These are phyloP conservation scores for Rapana venosa DNA, from an alignment of 2,888 invertebrate genomes.

Conservation along the genomic window DNA sequence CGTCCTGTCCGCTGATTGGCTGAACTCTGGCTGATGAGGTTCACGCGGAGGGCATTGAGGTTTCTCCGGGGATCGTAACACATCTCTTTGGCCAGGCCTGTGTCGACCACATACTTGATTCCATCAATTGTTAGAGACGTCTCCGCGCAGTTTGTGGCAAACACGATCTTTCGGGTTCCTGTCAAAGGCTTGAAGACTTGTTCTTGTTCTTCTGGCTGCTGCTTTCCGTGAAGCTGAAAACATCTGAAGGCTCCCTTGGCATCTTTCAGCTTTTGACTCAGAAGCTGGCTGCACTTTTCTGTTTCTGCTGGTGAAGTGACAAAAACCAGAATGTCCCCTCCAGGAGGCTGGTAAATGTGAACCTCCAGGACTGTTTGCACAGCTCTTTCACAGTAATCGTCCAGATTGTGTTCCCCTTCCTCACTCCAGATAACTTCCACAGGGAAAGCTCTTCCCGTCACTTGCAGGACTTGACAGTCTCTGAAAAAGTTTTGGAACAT, in stretches of 20 bases:
- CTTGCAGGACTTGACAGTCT: slow-evolving; percentile 61
- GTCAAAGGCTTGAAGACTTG: slow-evolving; percentile 67
- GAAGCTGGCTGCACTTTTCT: slow-evolving; percentile 66
- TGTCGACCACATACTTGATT: slow-evolving; percentile 78
- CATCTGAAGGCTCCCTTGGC: slow-evolving; percentile 55
- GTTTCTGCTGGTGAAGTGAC: slow-evolving; percentile 74
- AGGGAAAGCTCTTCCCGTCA: slow-evolving; percentile 74
- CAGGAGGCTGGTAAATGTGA: slow-evolving; percentile 54
- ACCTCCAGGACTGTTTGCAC: slow-evolving; percentile 69
- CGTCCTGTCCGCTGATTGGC: slow-evolving; percentile 78
- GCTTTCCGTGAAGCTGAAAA: slow-evolving; percentile 72
- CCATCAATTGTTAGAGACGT: slow-evolving; percentile 78
- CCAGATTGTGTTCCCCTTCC: slow-evolving; percentile 43
- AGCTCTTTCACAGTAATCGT: slow-evolving; percentile 63
- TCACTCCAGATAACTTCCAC: slow-evolving; percentile 71
- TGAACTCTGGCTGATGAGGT: slow-evolving; percentile 72
- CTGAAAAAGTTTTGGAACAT: slow-evolving; percentile 74
- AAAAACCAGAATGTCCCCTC: slow-evolving; percentile 78
- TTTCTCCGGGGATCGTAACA: slow-evolving; percentile 72
- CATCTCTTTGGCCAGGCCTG: slow-evolving; percentile 77
- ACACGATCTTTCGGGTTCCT: slow-evolving; percentile 74
- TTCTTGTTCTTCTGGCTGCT: slow-evolving; percentile 73
- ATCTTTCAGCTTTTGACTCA: slow-evolving; percentile 46
- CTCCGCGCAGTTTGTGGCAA: slow-evolving; percentile 79
- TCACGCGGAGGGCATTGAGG: slow-evolving; percentile 67